Conservation (phyloP, 1,140 invertebrate genomes). For the Platyscapa corneri region DNA sequence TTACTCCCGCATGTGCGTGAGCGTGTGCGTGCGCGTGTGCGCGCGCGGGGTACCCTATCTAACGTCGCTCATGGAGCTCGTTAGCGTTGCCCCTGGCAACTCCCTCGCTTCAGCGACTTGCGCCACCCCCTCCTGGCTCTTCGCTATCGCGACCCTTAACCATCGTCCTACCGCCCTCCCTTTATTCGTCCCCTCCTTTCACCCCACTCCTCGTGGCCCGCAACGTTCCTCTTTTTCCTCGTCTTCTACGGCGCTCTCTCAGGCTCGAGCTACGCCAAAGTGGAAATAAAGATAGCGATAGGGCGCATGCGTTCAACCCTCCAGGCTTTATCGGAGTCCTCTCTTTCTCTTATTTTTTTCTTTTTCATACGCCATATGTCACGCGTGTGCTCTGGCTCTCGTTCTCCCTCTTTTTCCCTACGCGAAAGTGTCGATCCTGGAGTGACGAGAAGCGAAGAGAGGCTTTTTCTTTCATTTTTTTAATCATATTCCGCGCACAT, state of each 20-base stretch:
- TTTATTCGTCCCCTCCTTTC: constrained; percentile 55
- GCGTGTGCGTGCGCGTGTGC: constrained; percentile 50
- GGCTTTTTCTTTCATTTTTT: constrained; percentile 14
- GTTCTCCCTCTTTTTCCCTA: background rate
- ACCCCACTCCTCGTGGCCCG: constrained; percentile 3
- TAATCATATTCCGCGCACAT: constrained; percentile 19
- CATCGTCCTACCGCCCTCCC: constrained; percentile 56
- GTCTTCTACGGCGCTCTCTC: constrained; percentile 27
- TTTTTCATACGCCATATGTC: constrained; percentile 41
- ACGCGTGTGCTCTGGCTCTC: constrained; percentile 37
- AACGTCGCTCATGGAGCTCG: constrained; percentile 74
- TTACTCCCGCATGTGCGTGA: background rate
- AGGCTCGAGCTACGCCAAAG: constrained; percentile 29
- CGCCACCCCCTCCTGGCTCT: constrained; percentile 56
- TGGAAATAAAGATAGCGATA: constrained; percentile 50
- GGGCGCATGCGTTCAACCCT: constrained; percentile 48
- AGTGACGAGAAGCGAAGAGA: constrained; percentile 2
- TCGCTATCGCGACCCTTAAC: constrained; percentile 53
- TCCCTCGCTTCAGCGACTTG: constrained; percentile 66
- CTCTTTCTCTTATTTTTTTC: background rate
- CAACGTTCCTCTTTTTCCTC: background rate
- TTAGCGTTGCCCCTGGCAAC: constrained; percentile 74
- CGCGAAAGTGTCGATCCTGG: constrained; percentile 39
- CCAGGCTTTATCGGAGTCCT: constrained; percentile 54
- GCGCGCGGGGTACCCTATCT: constrained; percentile 70